Percentiles rank a stretch among this genome's conserved stretches.
phyloP scores from a whole-genome alignment of 1,140 invertebrate species.

The Acromyrmex charruanus region DNA sequence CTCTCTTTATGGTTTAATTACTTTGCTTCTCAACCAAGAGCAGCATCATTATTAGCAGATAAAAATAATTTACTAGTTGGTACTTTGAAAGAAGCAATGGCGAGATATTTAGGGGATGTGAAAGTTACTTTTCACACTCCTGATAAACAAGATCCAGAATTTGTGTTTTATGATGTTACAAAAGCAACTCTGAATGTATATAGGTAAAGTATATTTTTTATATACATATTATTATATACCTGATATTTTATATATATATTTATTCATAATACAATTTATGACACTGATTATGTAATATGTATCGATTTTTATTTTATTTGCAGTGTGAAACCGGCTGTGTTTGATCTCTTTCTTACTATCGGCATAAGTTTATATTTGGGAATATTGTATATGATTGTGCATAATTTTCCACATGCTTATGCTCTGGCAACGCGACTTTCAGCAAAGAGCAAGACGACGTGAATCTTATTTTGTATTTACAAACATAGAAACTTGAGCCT shows the following conservation, averaged over 20 bases:
- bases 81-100: conserved; percentile 91
- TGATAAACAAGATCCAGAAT: conserved; percentile 96
- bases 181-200: conserved; percentile 94
- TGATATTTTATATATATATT: conserved; percentile 33
- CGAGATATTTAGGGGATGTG: conserved; percentile 92
- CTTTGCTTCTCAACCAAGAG: conserved; percentile 90
- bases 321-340: conserved; percentile 98
- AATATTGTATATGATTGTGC: conserved; percentile 93
- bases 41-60: conserved; percentile 91
- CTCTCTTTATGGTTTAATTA: conserved; percentile 92
- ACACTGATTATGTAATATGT: background rate
- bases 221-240: background rate
- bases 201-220: conserved; percentile 88
- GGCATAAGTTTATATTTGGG: conserved; percentile 94
- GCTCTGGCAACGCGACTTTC: conserved; percentile 81
- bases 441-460: conserved; percentile 81
- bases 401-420: conserved; percentile 89
- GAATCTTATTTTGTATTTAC: conserved; percentile 62
- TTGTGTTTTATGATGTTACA: conserved; percentile 95
- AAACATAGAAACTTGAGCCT: background rate
- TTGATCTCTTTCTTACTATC: conserved; percentile 97
- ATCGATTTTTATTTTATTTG: conserved; percentile 83
- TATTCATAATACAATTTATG: conserved; percentile 8
- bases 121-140: conserved; percentile 90
- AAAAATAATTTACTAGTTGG: conserved; percentile 89